Evolutionary conservation across 2,888 invertebrate genomes (phyloP).

Genomic region (Melanophora roralis): DNA sequence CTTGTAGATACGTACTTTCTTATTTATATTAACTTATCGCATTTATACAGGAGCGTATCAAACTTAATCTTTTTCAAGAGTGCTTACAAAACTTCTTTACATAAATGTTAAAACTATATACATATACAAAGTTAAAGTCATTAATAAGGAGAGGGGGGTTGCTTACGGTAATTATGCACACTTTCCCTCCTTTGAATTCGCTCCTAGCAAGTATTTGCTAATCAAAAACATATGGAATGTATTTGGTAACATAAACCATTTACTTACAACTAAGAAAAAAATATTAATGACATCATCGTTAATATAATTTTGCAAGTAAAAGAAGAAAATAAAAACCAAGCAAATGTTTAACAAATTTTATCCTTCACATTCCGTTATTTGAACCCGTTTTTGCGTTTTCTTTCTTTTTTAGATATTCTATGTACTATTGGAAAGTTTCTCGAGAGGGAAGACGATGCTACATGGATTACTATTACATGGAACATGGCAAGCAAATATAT

Average conservation of each 20-base stretch:
- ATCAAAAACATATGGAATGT: no score
- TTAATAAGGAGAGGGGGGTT: no score
- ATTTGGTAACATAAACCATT: conserved; percentile 31
- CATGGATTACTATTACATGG: conserved; percentile 87
- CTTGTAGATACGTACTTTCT: no score
- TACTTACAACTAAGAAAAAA: conserved; percentile 17
- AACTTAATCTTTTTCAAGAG: no score
- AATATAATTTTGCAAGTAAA: not conserved
- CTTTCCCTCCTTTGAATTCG: no score
- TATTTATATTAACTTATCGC: no score
- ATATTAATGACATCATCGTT: conserved; percentile 36
- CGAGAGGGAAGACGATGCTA: conserved; percentile 83
- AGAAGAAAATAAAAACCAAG: not conserved
- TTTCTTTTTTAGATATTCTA: conserved; percentile 81
- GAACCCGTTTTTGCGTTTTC: conserved; percentile 66
- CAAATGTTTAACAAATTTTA: not conserved
- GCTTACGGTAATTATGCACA: no score
- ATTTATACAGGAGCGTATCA: no score
- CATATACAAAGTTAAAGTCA: no score
- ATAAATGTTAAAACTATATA: not conserved
- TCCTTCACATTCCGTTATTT: not conserved
- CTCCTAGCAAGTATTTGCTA: no score
- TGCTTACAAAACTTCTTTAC: no score
- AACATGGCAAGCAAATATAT: conserved; percentile 89
- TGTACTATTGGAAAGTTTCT: conserved; percentile 82